Percentiles rank a stretch among this genome's conserved stretches.
Conservation (phyloP, 1,140 invertebrate genomes). For the Manduca sexta region DNA sequence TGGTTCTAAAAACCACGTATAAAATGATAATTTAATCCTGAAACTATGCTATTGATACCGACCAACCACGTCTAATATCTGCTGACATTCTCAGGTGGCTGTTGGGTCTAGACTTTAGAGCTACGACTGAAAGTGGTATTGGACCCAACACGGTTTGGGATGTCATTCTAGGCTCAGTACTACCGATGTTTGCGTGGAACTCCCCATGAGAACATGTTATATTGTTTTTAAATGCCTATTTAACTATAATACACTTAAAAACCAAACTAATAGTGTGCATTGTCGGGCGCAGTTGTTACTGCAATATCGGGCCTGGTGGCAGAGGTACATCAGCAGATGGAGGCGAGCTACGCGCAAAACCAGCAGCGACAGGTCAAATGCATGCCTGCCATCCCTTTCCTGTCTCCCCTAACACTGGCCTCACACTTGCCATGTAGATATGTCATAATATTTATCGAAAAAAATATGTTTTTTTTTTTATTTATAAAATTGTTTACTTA, state of each 20-base stretch:
- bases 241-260: no score
- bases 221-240: slow-evolving; percentile 9
- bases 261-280: neutral
- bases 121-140: no score
- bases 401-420: neutral
- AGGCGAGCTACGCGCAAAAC: slow-evolving; percentile 68
- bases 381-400: slow-evolving; percentile 28
- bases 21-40: no score
- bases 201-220: no score
- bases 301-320: slow-evolving; percentile 83
- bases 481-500: neutral
- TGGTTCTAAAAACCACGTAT: no score
- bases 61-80: no score
- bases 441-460: neutral
- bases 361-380: slow-evolving; percentile 64
- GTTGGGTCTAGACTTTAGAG: no score
- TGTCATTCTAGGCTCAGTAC: no score
- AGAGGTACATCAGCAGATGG: slow-evolving; percentile 78
- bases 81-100: no score
- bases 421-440: neutral
- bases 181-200: no score
- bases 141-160: no score
- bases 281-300: slow-evolving; percentile 76
- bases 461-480: neutral
- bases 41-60: no score